Base-by-base conservation (phyloP, 2,888 invertebrate species). In the Drosophila ustulata region DNA sequence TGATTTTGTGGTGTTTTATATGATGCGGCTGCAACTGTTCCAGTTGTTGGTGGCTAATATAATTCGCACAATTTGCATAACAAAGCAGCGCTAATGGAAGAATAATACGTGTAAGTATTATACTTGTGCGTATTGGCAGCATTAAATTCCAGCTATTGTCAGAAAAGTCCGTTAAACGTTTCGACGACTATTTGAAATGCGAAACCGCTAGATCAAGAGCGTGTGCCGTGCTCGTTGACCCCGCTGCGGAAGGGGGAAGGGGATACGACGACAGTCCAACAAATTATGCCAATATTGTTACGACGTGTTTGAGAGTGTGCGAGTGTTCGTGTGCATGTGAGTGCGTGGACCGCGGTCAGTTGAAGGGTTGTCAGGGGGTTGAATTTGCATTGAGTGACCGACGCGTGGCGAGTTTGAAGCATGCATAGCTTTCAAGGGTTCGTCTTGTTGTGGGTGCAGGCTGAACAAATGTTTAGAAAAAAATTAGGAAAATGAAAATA, bases 41-140 rank as follows among this genome's bases (percentile, higher is more conserved):
- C 13, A 4, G 51, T 45, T 34, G 51, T 62, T 53, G 37, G 18
- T 18, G 57, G 47, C 41, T 66, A 7, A 46, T 34, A 34, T 7
- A 51, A 46, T 61, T 59, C 26, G 39, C 37, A 32, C 13, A 51
- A 77, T 77, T 79, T 71, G 71, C 76, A 77, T 77, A 75, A 78
- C 66, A 77, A 77, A 67, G 58, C 58, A 9, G 7, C 23, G 23
- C 28, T 77, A 79, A 75, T 78, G 59, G 52, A 67, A 62, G 52
- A 66, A 66, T 64, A 55, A 63, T 45, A 52, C 23, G 49, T 8
- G 11, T n/a, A 65, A 39, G 28, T 52, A 7, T n/a, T 30, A 6
- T 30, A 6, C 9, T 23, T 58, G 23, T 47, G 52, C 45, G 45
- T 39, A 68, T 68, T 53, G 45, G 37, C 37, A 67, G 53, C n/a